Conservation (phyloP, 2,888 invertebrate genomes). For the Mantis religiosa region DNA sequence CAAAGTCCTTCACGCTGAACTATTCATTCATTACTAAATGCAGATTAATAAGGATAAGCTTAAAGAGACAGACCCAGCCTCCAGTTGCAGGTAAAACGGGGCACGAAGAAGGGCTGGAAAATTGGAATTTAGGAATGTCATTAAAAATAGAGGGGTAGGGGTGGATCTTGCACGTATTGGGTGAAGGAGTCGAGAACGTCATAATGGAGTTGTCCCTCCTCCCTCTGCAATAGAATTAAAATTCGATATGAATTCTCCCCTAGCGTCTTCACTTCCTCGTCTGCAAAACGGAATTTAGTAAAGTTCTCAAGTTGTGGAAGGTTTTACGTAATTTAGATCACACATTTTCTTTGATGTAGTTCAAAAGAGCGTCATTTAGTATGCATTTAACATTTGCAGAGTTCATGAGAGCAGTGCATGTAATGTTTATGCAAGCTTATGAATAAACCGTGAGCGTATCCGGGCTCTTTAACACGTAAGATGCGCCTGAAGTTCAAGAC, state of each 20-base stretch:
- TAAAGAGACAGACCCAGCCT: background rate
- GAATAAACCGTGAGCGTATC: too few relatives aligned
- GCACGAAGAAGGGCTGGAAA: background rate
- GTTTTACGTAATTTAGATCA: background rate
- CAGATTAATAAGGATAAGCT: background rate
- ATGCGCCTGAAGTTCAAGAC: too few relatives aligned
- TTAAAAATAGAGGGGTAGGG: background rate
- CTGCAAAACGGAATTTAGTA: background rate
- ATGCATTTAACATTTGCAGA: too few relatives aligned
- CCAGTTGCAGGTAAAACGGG: background rate
- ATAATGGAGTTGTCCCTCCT: background rate
- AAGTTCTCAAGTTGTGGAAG: background rate
- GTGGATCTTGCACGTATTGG: background rate
- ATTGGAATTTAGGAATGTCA: background rate
- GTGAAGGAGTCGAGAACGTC: background rate
- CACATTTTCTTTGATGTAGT: too few relatives aligned
- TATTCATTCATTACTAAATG: background rate
- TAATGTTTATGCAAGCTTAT: too few relatives aligned
- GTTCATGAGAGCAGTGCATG: too few relatives aligned
- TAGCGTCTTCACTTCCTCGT: background rate
- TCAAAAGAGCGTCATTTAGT: too few relatives aligned
- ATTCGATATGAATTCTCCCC: background rate
- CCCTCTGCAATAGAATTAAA: background rate
- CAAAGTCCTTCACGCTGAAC: too few relatives aligned
- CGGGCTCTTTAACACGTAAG: too few relatives aligned